Base-by-base conservation (phyloP, 2,888 invertebrate genomes). In the Bhutanitis thaidina region DNA sequence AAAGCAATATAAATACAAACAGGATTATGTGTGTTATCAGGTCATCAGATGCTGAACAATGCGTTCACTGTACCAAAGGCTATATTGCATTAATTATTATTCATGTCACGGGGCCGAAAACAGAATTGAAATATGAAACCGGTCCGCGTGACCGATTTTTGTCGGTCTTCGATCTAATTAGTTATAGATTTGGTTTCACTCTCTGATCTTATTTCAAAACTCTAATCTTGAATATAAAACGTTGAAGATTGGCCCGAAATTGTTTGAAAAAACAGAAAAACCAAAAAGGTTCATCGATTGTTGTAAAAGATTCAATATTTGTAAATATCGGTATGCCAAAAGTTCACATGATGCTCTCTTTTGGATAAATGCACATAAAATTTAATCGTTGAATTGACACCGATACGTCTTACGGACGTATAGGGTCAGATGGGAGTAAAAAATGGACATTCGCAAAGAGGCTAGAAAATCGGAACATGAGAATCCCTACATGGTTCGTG, bases 301-400 rank as follows among this genome's bases (percentile, higher is more conserved):
- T 66, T 62, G 60, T 56, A 57, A 64, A 71, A 74, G 67, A 75
- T 70, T 74, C 68, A 73, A 76, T 70, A 69, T 72, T 71, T 69
- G 66, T 71, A 70, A 80, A 81, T 78, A 80, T 81, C 83, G 80
- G 80, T 80, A 35, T 9, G 15, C 7, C 15, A 14, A 30, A 14
- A 41, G 30, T 41, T 30, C 30, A 14, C n/a, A 30, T 14, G 30
- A 27, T 14, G 16, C 29, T 29, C 27, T 27, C 14, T 14, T 34
- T n/a, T 5, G 30, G 12, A 80, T 79, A 81, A 79, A 79, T 77
- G 63, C 68, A 80, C 73, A 73, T 79, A 58, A 76, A 82, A 76
- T 79, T 83, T 85, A 84, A 86, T 84, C 81, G 78, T 80, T 80
- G 74, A 78, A 79, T 78, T 84, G 86, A 83, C 87, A 88, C 81